Conservation (phyloP, 2,888 invertebrate genomes). For the Adineta ricciae region DNA sequence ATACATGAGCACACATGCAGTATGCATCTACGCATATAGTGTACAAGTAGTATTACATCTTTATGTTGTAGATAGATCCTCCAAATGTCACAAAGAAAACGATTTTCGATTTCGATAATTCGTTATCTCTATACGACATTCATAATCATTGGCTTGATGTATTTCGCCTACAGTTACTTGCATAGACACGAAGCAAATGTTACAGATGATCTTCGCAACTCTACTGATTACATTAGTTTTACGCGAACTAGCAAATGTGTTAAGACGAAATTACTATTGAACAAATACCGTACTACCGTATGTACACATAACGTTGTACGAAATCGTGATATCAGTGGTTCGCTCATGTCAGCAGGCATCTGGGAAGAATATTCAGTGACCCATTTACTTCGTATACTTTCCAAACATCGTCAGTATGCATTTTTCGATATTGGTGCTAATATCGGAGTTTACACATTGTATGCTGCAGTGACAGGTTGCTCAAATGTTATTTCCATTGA, state of each 20-base stretch:
- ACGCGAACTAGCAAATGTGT: neutral
- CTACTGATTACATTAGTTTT: no score
- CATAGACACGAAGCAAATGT: no score
- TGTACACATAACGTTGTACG: neutral
- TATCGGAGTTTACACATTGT: neutral
- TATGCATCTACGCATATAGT: no score
- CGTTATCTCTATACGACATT: no score
- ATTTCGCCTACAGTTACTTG: no score
- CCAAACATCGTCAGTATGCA: neutral
- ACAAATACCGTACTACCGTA: neutral
- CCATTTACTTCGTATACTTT: neutral
- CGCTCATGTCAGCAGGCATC: neutral
- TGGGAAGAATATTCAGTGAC: neutral
- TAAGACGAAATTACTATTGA: neutral
- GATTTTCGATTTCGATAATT: no score
- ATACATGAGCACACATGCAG: no score
- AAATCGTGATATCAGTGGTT: neutral
- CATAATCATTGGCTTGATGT: no score
- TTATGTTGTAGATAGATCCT: no score
- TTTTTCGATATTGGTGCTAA: neutral
- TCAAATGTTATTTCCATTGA: neutral
- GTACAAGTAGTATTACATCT: no score
- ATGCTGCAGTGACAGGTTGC: neutral
- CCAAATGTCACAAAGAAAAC: no score
- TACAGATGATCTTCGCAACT: no score